Evolutionary conservation across 2,797 vertebrate genomes (phyloP), one percentile per base, ranked within the genome.

Genomic region (Miichthys miiuy): DNA sequence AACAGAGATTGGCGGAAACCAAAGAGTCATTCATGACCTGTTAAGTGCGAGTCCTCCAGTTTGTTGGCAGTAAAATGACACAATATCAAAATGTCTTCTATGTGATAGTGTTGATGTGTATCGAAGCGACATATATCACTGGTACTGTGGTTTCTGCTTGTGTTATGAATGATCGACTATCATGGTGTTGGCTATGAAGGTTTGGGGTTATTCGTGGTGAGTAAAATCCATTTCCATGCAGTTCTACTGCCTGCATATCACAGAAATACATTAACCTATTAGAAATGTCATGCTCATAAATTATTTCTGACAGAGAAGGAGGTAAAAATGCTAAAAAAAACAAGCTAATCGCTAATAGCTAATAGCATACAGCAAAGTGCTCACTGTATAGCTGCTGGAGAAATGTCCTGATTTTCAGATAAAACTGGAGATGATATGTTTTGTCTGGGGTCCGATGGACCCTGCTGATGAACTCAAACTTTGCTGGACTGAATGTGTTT

Each of bases 401-500:
- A 25, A 34, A 66, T 21, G 4, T 38, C 25, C 6, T 16, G 0
- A 4, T 46, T n/a, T 30, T 16, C 3, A 27, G 51, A 44, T 10
- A 10, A 14, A 66, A 68, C 1, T 18, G 50, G 14, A 27, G 34
- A 48, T 11, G 6, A 55, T 4, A 25, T 27, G 13, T 55, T 64
- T 60, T 30, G 8, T 56, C n/a, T 18, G 2, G 4, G 47, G 21
- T 11, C 58, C 18, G 23, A 61, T 42, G 25, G 20, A 23, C 47
- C 30, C 25, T 18, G 23, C 0, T 16, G 23, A 75, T 1, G 17
- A 51, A 8, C 6, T 23, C 17, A 72, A 68, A 74, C 23, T 64
- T 47, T 21, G 12, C 17, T 42, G n/a, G 61, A 54, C 73, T 71
- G 4, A 71, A 58, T 38, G 16, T 55, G 30, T 50, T 71, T 58